Evolutionary conservation across 2,113 vertebrate species (phyloP), one percentile per base, ranked within the genome.

Genomic region (Rutilus rutilus): DNA sequence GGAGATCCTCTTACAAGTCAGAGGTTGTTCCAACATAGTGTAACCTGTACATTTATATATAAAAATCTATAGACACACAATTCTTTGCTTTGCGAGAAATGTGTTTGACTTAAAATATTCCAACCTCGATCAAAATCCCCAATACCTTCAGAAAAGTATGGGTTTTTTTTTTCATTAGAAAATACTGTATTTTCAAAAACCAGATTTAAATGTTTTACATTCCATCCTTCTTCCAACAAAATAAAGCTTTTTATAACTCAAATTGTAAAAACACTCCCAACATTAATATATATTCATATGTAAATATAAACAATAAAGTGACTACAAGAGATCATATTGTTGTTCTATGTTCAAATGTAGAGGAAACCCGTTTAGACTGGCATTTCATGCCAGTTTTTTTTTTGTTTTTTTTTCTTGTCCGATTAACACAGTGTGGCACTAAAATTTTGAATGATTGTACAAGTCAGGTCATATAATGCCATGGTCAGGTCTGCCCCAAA

Each of bases 31-130:
- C 88, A 93, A 74, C 89, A 90, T 87, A 89, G 90, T 92, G 89
- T 91, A 92, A 94, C 91, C 89, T 92, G 93, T 94, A 93, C 94
- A 90, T 93, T 90, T 94, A 93, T 94, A 94, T 93, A 94, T 95
- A 95, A 97, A 84, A 96, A 93, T 86, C 90, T 93, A 88, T 90
- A 91, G 90, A 92, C 77, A 78, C 83, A 82, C 87, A 87, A 90
- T 82, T 90, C 89, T 95, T 95, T 97, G 94, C 97, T 97, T 96
- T 96, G 95, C 94, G 94, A 95, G 94, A 96, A 95, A 97, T 96
- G 92, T 90, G 92, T 91, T 96, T 96, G 95, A 95, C 96, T 96
- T 96, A 94, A 96, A 96, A 96, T 95, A 95, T 95, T 93, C 93
- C 93, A 89, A 92, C 91, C 89, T 90, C 91, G 47, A 93, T 93